Base-by-base conservation (phyloP, 2,888 invertebrate genomes). In the Nemotelus nigrinus region DNA sequence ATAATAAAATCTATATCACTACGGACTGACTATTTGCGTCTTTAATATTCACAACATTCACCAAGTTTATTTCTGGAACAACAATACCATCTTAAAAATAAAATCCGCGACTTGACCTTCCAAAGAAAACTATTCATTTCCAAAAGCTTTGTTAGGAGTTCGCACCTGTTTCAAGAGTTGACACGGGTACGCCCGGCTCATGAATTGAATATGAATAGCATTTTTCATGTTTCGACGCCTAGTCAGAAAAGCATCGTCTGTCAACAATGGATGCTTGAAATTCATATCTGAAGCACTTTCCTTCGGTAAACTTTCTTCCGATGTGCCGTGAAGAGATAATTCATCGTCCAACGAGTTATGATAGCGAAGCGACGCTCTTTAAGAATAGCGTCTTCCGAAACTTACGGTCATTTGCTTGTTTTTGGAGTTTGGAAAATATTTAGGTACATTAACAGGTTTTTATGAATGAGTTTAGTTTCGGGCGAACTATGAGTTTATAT, bases 261-360 rank as follows among this genome's bases (percentile, higher is more conserved):
- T 25, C 60, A 39, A 25, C 6, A 60, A 25, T 25, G 25, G 25
- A 25, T 25, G 39, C n/a, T 10, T 25, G n/a, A 25, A 60, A 60
- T 60, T 25, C 6, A 60, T 25, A 25, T 60, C 25, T 10, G 8
- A 39, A 10, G 25, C 39, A 25, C 39, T 60, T 60, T 60, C 25
- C 25, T 60, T 25, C 3, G 39, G 8, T 50, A 50, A 60, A 60
- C 60, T 60, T 60, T 60, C 60, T 60, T 60, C 39, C 53, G 53
- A 7, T 7, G 53, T 53, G 53, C 53, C 53, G 53, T 10, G 6
- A 53, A 53, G 53, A 7, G 25, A 25, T 25, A 25, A 25, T 25
- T 25, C 25, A 25, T 25, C 25, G 1, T 60, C 6, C 25, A 25
- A 60, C 6, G 60, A n/a, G 60, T 39, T 25, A 60, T 50, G 8